These are phyloP conservation scores for Pachypeltis micranthus DNA, from an alignment of 1,140 invertebrate genomes.

Conservation along the genomic window DNA sequence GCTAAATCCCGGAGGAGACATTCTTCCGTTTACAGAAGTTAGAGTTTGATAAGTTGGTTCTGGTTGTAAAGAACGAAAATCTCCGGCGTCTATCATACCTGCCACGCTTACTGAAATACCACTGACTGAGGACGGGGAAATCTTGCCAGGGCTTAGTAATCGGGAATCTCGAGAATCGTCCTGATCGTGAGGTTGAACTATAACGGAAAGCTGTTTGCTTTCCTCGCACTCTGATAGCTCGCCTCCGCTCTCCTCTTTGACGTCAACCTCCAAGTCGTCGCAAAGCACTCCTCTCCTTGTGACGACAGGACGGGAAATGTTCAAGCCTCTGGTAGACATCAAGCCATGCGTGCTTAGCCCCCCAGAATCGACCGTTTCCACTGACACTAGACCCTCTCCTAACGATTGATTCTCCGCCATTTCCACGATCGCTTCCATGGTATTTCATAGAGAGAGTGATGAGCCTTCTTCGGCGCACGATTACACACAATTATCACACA, in stretches of 20 bases:
- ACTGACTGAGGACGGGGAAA: conserved; percentile 44
- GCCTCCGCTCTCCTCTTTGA: conserved; percentile 23
- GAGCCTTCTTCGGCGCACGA: conserved; percentile 19
- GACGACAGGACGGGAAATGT: conserved; percentile 23
- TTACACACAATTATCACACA: conserved; percentile 15
- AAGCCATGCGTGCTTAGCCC: conserved; percentile 22
- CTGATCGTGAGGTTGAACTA: conserved; percentile 45
- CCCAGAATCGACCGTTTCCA: conserved; percentile 23
- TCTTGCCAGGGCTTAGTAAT: conserved; percentile 50
- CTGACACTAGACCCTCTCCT: conserved; percentile 22
- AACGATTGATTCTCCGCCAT: conserved; percentile 25
- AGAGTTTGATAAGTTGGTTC: conserved; percentile 81
- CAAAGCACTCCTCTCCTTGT: conserved; percentile 23
- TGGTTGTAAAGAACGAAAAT: conserved; percentile 63
- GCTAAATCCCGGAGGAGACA: conserved; percentile 66
- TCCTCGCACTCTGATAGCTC: conserved; percentile 23
- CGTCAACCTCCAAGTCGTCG: conserved; percentile 21
- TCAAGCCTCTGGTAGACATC: conserved; percentile 17
- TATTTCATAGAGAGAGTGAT: conserved; percentile 19
- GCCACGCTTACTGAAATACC: conserved; percentile 50
- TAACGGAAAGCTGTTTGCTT: conserved; percentile 44
- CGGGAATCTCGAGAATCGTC: conserved; percentile 47
- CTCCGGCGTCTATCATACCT: conserved; percentile 66
- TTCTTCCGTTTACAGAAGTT: conserved; percentile 70
- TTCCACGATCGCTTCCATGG: conserved; percentile 24